Evolutionary conservation across 2,113 vertebrate genomes (phyloP).

Genomic region (Corapipo altera): DNA sequence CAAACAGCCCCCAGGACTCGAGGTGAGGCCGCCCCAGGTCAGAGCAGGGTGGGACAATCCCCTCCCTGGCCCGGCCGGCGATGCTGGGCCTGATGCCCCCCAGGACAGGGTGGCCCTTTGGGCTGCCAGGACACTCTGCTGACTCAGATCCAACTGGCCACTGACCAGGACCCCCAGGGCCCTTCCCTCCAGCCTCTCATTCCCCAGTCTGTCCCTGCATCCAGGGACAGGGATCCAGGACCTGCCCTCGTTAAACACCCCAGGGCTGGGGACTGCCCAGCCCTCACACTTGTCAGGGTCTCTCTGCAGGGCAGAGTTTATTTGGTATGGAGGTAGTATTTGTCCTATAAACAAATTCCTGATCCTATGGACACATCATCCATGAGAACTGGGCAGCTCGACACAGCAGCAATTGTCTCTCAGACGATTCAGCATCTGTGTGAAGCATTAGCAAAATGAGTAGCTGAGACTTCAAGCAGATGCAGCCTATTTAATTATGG

Average conservation of each 20-base stretch:
- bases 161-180: background rate
- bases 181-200: background rate
- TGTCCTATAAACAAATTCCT: background rate
- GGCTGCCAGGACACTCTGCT: background rate
- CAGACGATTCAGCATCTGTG: background rate
- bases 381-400: background rate
- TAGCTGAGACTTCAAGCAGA: constrained; percentile 22
- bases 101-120: background rate
- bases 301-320: background rate
- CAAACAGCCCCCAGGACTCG: background rate
- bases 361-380: background rate
- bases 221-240: background rate
- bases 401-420: background rate
- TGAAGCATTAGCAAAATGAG: constrained; percentile 24
- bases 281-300: background rate
- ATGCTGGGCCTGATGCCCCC: background rate
- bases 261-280: fast-evolving
- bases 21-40: background rate
- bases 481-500: constrained; percentile 19
- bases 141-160: background rate
- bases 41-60: background rate
- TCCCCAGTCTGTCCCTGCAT: background rate
- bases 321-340: background rate
- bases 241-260: background rate
- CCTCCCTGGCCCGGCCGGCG: background rate